Percentiles rank a stretch among this genome's conserved stretches.
Evolutionary conservation across 2,113 vertebrate genomes (phyloP).

Genomic region (Sisor rabdophorus): DNA sequence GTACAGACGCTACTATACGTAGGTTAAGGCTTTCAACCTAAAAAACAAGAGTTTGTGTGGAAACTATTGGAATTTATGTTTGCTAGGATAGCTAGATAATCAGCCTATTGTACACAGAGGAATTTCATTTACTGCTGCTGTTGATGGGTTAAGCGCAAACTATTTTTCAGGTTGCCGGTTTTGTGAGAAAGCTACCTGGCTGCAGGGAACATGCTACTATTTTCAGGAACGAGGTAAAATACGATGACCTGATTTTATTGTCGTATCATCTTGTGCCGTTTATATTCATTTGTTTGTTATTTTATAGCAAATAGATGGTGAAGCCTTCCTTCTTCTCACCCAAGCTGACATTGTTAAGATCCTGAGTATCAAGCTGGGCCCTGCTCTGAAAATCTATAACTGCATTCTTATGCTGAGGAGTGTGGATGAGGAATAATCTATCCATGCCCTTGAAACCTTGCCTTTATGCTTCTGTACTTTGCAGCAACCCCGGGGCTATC

Average conservation of each 20-base stretch:
- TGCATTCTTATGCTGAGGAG: constrained; percentile 88
- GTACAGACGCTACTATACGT: neutral
- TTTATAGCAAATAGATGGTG: constrained; percentile 84
- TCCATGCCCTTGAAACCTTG: neutral
- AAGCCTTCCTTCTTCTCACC: constrained; percentile 90
- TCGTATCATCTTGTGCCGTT: neutral
- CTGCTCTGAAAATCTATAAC: constrained; percentile 89
- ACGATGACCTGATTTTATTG: neutral
- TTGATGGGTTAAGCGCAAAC: constrained; percentile 12
- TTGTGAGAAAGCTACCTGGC: constrained; percentile 81
- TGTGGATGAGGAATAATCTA: constrained; percentile 72
- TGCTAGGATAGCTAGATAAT: neutral
- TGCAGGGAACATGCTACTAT: constrained; percentile 82
- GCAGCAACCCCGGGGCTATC: neutral
- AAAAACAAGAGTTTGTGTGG: constrained; percentile 22
- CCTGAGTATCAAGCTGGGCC: constrained; percentile 86
- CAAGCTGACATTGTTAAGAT: constrained; percentile 88
- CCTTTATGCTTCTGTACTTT: neutral
- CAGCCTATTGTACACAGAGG: neutral
- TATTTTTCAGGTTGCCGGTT: constrained; percentile 73
- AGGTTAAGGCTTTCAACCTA: neutral
- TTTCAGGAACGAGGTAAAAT: constrained; percentile 84
- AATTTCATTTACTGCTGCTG: neutral
- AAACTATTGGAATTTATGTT: neutral
- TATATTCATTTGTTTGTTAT: neutral